Percentiles rank a stretch among this genome's conserved stretches.
phyloP scores from a whole-genome alignment of 2,888 invertebrate species.

The Spodoptera exigua region DNA sequence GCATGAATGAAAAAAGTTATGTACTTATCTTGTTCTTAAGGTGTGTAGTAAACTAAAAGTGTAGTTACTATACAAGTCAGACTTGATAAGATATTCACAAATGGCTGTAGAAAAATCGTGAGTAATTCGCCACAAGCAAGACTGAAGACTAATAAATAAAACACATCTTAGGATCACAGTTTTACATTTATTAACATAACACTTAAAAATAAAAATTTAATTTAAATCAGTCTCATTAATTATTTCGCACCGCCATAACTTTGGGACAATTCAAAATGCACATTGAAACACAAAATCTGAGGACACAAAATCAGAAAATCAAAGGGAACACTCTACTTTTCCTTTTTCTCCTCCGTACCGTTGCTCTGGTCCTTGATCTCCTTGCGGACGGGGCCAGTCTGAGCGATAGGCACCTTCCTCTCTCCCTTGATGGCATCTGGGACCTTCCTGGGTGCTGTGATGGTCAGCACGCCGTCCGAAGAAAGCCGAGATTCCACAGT shows the following conservation, averaged over 20 bases:
- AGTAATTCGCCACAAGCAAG: not conserved
- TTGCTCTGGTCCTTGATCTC: constrained; percentile 66
- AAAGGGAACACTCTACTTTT: constrained; percentile 57
- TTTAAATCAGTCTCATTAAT: constrained; percentile 61
- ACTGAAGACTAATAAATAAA: not conserved
- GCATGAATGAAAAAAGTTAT: too few species aligned
- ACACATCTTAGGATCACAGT: constrained; percentile 1
- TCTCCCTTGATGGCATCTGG: constrained; percentile 67
- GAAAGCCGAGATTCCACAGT: constrained; percentile 92
- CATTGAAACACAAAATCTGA: constrained; percentile 1
- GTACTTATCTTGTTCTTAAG: too few species aligned
- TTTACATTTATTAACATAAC: constrained; percentile 27
- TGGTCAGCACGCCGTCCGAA: constrained; percentile 92
- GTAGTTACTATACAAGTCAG: too few species aligned
- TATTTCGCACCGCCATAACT: constrained; percentile 12
- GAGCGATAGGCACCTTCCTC: constrained; percentile 68
- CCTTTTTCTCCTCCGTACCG: constrained; percentile 20
- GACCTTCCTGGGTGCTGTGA: constrained; percentile 88
- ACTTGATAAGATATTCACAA: too few species aligned
- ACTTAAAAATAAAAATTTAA: constrained; percentile 13
- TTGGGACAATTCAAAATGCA: constrained; percentile 55
- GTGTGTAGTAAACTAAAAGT: too few species aligned
- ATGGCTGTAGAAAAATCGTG: too few species aligned
- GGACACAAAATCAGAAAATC: too few species aligned
- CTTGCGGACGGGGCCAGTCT: constrained; percentile 75